Conservation (phyloP, 2,888 invertebrate genomes). For the Drosophila multiciliata region DNA sequence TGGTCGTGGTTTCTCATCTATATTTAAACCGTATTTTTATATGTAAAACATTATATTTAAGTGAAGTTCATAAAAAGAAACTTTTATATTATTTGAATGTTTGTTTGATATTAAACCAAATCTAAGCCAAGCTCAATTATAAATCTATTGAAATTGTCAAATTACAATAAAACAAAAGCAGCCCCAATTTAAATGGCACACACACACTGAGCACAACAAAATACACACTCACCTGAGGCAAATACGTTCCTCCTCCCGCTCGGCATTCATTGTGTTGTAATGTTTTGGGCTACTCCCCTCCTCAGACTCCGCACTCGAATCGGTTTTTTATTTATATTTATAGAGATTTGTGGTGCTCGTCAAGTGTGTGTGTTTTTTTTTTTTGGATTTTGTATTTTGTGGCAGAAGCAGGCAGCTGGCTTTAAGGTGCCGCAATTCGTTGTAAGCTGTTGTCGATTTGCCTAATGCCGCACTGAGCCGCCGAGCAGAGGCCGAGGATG, state of each 20-base stretch:
- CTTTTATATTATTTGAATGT: neutral
- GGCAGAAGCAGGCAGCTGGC: conserved; percentile 34
- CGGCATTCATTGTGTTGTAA: conserved; percentile 60
- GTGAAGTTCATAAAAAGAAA: neutral
- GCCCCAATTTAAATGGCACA: conserved; percentile 14
- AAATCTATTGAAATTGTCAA: conserved; percentile 39
- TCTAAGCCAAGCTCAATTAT: conserved; percentile 18
- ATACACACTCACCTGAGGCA: conserved; percentile 72
- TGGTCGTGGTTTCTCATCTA: neutral
- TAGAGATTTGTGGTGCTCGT: conserved; percentile 33
- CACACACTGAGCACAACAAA: conserved; percentile 13
- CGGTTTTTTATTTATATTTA: conserved; percentile 12
- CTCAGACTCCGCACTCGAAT: conserved; percentile 1
- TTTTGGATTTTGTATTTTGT: neutral
- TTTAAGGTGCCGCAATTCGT: conserved; percentile 67
- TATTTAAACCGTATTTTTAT: neutral
- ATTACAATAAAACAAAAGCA: conserved; percentile 28
- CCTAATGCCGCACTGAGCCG: conserved; percentile 62
- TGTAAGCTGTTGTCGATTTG: conserved; percentile 77
- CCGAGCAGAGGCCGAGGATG: conserved; percentile 31
- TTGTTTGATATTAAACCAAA: conserved; percentile 34
- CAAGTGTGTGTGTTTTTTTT: conserved; percentile 40
- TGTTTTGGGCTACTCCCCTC: conserved; percentile 26
- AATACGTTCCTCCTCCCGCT: conserved; percentile 72
- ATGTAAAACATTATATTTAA: neutral